A percentile compares a stretch with the other conserved stretches of the same genome.
These are phyloP conservation scores for Acipenser transmontanus DNA, from an alignment of 2,797 vertebrate species.

Conservation along the genomic window DNA sequence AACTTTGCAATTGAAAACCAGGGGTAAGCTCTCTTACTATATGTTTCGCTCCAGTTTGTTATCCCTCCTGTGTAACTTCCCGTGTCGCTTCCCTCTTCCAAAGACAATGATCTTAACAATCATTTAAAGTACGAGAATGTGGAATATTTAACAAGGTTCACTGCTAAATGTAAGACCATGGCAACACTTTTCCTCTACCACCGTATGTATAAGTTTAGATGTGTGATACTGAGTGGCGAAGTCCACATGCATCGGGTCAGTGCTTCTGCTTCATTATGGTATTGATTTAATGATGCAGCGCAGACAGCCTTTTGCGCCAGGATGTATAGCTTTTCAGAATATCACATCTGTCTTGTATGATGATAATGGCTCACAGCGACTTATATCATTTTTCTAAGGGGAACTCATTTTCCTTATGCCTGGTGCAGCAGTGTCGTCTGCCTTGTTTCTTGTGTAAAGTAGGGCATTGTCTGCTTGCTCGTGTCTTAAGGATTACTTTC, in stretches of 20 bases:
- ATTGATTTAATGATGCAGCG: neutral
- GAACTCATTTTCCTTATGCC: neutral
- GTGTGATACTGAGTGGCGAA: neutral
- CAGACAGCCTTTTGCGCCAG: neutral
- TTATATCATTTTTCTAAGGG: neutral
- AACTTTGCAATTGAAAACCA: constrained; percentile 81
- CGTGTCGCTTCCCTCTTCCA: too few relatives aligned
- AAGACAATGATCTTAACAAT: too few relatives aligned
- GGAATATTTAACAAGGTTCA: too few relatives aligned
- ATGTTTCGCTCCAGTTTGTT: too few relatives aligned
- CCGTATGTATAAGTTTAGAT: neutral
- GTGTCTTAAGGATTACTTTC: neutral
- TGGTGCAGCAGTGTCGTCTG: neutral
- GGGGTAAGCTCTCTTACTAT: constrained; percentile 58
- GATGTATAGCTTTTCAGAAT: constrained; percentile 4
- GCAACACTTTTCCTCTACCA: too few relatives aligned
- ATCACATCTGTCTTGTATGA: constrained; percentile 5
- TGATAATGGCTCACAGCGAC: neutral
- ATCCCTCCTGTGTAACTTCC: too few relatives aligned
- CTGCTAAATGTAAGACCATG: too few relatives aligned
- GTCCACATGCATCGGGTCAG: neutral
- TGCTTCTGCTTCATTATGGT: constrained; percentile 1
- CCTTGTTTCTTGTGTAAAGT: neutral
- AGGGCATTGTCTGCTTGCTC: neutral
- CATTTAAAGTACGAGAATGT: too few relatives aligned